Evolutionary conservation across 2,113 vertebrate species (phyloP).

Genomic region (Rhinoptilus africanus): DNA sequence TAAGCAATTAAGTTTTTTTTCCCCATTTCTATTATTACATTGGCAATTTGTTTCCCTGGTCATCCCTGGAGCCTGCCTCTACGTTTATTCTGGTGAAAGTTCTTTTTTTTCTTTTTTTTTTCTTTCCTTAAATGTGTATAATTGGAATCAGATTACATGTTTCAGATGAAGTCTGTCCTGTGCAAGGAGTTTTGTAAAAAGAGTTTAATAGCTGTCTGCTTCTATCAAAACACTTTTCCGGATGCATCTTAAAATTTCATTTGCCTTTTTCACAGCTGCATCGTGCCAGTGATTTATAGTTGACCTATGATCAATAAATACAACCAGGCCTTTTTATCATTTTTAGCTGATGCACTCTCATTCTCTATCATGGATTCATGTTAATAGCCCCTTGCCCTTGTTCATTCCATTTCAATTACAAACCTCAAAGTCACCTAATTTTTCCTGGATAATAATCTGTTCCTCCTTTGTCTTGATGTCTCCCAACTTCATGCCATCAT

Average conservation of each 20-base stretch:
- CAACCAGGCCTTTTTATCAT: not conserved
- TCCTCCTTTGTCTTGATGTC: slow-evolving; percentile 32
- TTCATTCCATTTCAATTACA: slow-evolving; percentile 50
- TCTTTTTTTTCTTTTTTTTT: not conserved
- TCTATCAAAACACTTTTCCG: not conserved
- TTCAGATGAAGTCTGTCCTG: not conserved
- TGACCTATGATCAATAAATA: slow-evolving; percentile 32
- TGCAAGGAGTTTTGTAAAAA: not conserved
- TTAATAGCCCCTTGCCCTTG: slow-evolving; percentile 40
- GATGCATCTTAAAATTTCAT: slow-evolving; percentile 3
- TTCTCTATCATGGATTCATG: not conserved
- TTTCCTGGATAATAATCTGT: slow-evolving; percentile 20
- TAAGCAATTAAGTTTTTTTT: not conserved
- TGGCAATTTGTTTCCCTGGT: not conserved
- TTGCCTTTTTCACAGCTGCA: slow-evolving; percentile 12
- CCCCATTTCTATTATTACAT: not conserved
- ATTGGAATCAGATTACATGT: not conserved
- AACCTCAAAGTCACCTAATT: slow-evolving; percentile 29
- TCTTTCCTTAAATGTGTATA: not conserved
- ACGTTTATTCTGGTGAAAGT: not conserved
- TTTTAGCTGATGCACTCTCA: slow-evolving; percentile 9
- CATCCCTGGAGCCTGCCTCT: not conserved
- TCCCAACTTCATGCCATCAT: not conserved
- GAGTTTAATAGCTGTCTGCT: not conserved
- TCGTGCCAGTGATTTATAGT: not conserved